Evolutionary conservation across 2,888 invertebrate species (phyloP).

Genomic region (Oxystoma pomonae): DNA sequence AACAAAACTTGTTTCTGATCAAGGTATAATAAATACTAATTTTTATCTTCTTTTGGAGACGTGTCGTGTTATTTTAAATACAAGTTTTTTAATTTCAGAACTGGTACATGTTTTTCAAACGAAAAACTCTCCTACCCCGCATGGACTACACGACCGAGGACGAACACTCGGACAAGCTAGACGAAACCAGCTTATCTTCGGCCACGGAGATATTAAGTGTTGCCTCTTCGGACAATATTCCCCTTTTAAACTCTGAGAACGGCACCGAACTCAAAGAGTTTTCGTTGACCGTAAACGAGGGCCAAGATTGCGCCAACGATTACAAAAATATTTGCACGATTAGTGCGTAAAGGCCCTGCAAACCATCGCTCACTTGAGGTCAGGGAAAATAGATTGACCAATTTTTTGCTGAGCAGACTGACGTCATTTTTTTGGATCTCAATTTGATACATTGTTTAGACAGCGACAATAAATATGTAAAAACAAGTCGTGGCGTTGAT

Average conservation of each 20-base stretch:
- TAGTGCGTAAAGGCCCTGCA: too few species aligned
- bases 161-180: conserved; percentile 23
- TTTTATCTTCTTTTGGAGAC: too few species aligned
- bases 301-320: conserved; percentile 10
- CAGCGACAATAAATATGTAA: too few species aligned
- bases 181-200: conserved; percentile 30
- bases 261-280: conserved; percentile 48
- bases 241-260: conserved; percentile 41
- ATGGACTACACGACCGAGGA: conserved; percentile 30
- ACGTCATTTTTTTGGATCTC: too few species aligned
- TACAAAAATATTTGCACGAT: conserved; percentile 48
- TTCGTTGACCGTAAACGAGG: conserved; percentile 30
- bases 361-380: too few species aligned
- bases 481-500: too few species aligned
- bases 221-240: conserved; percentile 45
- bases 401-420: too few species aligned
- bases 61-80: too few species aligned
- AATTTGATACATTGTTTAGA: too few species aligned
- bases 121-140: conserved; percentile 42
- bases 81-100: conserved; percentile 37
- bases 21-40: too few species aligned
- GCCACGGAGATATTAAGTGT: conserved; percentile 29
- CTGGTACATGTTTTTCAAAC: conserved; percentile 45
- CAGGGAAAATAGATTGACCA: too few species aligned
- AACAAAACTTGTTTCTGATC: too few species aligned